Percentiles rank a stretch among this genome's conserved stretches.
Evolutionary conservation across 2,797 vertebrate genomes (phyloP).

Genomic region (Aphelocoma californica): DNA sequence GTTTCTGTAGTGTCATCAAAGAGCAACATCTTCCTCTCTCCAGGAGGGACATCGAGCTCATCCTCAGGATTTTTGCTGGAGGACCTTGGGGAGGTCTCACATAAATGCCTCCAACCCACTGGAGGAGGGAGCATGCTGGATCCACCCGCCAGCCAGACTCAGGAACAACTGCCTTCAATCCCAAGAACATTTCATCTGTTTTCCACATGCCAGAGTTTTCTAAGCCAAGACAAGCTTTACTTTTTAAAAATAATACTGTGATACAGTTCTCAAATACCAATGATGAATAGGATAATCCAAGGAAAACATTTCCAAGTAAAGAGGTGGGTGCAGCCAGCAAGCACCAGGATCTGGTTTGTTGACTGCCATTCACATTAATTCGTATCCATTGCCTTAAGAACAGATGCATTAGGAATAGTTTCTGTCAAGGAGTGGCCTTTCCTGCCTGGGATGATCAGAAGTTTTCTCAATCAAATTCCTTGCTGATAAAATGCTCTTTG

Average conservation of each 20-base stretch:
- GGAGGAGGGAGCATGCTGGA: not conserved
- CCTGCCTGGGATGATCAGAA: not conserved
- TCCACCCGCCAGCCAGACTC: not conserved
- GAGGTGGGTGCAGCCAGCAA: not conserved
- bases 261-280: not conserved
- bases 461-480: not conserved
- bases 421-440: not conserved
- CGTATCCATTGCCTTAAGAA: not conserved
- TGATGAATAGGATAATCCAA: not conserved
- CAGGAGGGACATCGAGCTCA: rapidly evolving
- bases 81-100: not conserved
- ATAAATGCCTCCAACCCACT: not conserved
- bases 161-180: not conserved
- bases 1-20: no score
- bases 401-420: not conserved
- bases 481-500: not conserved
- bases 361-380: not conserved
- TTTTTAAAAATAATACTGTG: not conserved
- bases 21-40: not conserved
- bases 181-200: not conserved
- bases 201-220: not conserved
- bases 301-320: not conserved
- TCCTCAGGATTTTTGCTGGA: not conserved
- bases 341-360: not conserved
- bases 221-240: not conserved